Evolutionary conservation across 2,113 vertebrate species (phyloP), one percentile per base, ranked within the genome.

Genomic region (Thunnus thynnus): DNA sequence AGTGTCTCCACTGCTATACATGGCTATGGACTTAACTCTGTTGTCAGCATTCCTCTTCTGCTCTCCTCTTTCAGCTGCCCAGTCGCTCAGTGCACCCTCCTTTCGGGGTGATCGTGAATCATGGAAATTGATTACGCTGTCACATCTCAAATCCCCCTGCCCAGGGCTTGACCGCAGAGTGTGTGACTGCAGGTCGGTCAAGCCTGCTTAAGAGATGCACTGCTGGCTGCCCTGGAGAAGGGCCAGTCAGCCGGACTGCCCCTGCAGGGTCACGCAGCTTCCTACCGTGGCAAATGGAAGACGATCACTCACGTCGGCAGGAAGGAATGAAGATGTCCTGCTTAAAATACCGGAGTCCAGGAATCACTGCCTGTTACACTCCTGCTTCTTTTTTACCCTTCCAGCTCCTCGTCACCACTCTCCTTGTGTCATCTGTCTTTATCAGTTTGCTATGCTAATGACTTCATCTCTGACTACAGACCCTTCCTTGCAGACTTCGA

Each of bases 81-180:
- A 30, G 85, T 87, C 41, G 44, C 80, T 90, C 86, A 83, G 80
- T 69, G 27, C 64, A 73, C 72, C 85, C 82, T 92, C 82, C 89
- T 80, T 88, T 85, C 65, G 66, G 84, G 83, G 56, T 60, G 69
- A 87, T 88, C 89, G 89, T 94, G 92, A 94, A 95, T 95, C 93
- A 95, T 86, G 76, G 85, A 91, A 94, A 95, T 94, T 91, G 92
- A 94, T 94, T 89, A 90, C 76, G 88, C 92, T 95, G 93, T 94
- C 94, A 95, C 89, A 78, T 91, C 87, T 91, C 82, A 93, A 93
- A 92, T 92, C 88, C 87, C 91, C 50, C 74, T 82, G 85, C 76
- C 84, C 87, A 89, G 85, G 74, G 85, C 86, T 86, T 89, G 90
- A 93, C 91, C 90, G 85, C 85, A 44, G 83, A 84, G 89, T 93